Conservation (phyloP, 2,113 vertebrate genomes). For the Chaetorhynchus papuensis region DNA sequence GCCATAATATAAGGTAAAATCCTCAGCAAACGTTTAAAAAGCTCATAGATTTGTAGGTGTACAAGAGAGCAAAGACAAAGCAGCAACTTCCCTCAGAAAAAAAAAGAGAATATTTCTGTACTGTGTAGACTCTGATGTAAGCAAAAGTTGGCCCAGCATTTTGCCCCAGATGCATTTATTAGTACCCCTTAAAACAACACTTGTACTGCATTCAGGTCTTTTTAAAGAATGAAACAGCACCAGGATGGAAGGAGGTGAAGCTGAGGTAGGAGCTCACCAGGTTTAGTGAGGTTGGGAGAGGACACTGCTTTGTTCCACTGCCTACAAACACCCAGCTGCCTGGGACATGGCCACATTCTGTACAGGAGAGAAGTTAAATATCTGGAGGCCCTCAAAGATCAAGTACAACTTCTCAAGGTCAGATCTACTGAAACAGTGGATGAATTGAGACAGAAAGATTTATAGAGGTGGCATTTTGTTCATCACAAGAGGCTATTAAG, state of each 20-base stretch:
- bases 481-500: slow-evolving; percentile 51
- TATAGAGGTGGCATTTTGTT: slow-evolving; percentile 36
- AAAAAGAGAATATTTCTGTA: background rate
- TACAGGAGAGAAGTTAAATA: background rate
- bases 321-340: background rate
- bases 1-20: background rate
- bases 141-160: background rate
- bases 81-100: background rate
- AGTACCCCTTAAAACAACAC: background rate
- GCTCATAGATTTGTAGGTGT: background rate
- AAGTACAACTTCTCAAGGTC: slow-evolving; percentile 47
- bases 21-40: background rate
- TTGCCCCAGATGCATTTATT: background rate
- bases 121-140: background rate
- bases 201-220: background rate
- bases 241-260: background rate
- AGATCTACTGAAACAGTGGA: background rate
- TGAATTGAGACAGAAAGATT: slow-evolving; percentile 49
- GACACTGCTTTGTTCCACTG: background rate
- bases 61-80: background rate
- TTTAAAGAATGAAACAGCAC: background rate
- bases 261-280: background rate
- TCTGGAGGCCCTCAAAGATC: slow-evolving; percentile 32
- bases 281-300: background rate
- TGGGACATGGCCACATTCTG: background rate